phyloP scores from a whole-genome alignment of 2,113 vertebrate species.

The Pygoscelis adeliae region DNA sequence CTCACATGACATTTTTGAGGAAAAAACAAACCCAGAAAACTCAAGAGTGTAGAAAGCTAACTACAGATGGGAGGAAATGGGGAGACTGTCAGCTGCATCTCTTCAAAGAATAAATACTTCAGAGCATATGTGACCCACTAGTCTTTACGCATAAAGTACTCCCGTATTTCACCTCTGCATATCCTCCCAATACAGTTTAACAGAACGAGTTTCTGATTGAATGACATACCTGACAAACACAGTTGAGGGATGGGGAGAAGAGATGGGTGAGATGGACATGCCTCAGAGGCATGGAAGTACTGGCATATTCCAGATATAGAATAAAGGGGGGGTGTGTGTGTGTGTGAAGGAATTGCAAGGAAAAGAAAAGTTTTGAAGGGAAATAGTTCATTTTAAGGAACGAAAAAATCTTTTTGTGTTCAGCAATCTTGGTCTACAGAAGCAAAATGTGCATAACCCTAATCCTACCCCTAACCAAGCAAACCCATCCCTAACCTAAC shows the following conservation, averaged over 20 bases:
- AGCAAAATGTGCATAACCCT: not conserved
- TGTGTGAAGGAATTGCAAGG: not conserved
- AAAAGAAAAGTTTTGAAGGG: not conserved
- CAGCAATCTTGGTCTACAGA: not conserved
- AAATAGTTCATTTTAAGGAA: not conserved
- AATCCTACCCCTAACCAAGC: not conserved
- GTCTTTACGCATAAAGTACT: not conserved
- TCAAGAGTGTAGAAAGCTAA: not conserved
- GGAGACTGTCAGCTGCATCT: not conserved
- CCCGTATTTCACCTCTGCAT: not conserved
- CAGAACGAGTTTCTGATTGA: not conserved
- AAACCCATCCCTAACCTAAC: not conserved
- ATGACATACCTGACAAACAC: not conserved
- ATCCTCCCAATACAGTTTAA: not conserved
- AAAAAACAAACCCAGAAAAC: not conserved
- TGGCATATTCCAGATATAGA: not conserved
- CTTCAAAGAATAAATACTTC: not conserved
- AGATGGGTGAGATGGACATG: not conserved
- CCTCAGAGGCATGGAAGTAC: not conserved
- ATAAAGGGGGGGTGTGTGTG: not conserved
- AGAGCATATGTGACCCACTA: not conserved
- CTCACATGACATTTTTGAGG: not conserved
- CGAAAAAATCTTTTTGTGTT: not conserved
- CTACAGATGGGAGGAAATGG: not conserved
- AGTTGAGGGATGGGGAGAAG: not conserved